Percentiles rank a stretch among this genome's conserved stretches.
Evolutionary conservation across 2,113 vertebrate species (phyloP).

Genomic region (Guaruba guarouba): DNA sequence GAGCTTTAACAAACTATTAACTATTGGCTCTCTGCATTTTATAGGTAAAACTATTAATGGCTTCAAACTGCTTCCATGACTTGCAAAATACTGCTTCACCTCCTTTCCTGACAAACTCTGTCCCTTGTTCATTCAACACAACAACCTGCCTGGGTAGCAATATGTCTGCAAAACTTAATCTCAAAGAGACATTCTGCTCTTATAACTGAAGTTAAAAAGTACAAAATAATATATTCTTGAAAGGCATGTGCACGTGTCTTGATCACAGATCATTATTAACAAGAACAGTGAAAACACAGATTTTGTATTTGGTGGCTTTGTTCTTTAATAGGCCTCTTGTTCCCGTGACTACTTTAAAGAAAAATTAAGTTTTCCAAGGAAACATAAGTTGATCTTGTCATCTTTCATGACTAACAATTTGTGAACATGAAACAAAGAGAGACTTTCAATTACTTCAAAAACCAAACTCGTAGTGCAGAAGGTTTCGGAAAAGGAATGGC

Average conservation of each 20-base stretch:
- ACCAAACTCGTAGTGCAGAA: slow-evolving; percentile 51
- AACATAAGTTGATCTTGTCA: slow-evolving; percentile 72
- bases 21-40: not conserved
- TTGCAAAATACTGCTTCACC: not conserved
- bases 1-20: not conserved
- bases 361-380: slow-evolving; percentile 68
- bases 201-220: slow-evolving; percentile 19
- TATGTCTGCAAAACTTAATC: not conserved
- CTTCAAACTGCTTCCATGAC: not conserved
- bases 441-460: slow-evolving; percentile 74
- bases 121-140: not conserved
- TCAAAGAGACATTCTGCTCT: slow-evolving; percentile 32
- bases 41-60: not conserved
- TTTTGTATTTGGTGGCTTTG: slow-evolving; percentile 62
- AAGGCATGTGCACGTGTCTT: slow-evolving; percentile 56
- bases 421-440: slow-evolving; percentile 73
- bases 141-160: not conserved
- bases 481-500: slow-evolving; percentile 62
- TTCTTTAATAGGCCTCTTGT: slow-evolving; percentile 73
- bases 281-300: slow-evolving; percentile 57
- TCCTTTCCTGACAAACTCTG: not conserved
- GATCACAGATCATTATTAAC: slow-evolving; percentile 68
- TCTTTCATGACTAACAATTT: slow-evolving; percentile 69
- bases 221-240: slow-evolving; percentile 66
- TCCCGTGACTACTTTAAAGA: slow-evolving; percentile 67